These are phyloP conservation scores for Nasonovia ribisnigri DNA, from an alignment of 2,888 invertebrate species.

Conservation along the genomic window DNA sequence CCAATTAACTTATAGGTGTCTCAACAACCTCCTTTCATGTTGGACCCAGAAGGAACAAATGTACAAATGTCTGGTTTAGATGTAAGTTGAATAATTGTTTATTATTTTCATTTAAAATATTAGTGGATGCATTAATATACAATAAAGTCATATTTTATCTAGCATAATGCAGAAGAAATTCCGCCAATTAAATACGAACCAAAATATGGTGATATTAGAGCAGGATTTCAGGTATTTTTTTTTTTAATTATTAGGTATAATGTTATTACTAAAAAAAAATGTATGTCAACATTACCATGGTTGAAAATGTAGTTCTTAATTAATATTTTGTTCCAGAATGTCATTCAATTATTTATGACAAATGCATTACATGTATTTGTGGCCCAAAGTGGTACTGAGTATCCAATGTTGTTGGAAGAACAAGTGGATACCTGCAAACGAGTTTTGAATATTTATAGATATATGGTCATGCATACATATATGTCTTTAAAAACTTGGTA, in stretches of 20 bases:
- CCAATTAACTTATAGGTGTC: conserved; percentile 71
- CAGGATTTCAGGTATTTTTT: conserved; percentile 56
- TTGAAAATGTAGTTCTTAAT: background rate
- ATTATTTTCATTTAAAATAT: background rate
- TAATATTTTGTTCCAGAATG: conserved; percentile 66
- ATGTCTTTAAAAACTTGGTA: conserved; percentile 94
- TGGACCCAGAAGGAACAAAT: conserved; percentile 71
- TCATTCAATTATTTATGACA: conserved; percentile 88
- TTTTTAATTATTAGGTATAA: background rate
- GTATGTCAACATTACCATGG: background rate
- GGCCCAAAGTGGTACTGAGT: conserved; percentile 73
- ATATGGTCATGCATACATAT: conserved; percentile 96
- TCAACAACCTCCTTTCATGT: conserved; percentile 85
- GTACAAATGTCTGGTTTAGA: conserved; percentile 46
- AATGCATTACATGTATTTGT: conserved; percentile 96
- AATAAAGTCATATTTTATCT: background rate
- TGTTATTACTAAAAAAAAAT: background rate
- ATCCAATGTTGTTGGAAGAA: conserved; percentile 82
- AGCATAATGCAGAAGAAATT: conserved; percentile 69
- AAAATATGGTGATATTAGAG: conserved; percentile 51
- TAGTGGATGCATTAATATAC: background rate
- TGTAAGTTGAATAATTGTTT: conserved; percentile 35
- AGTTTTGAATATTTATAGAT: conserved; percentile 94
- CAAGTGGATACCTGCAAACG: conserved; percentile 97
- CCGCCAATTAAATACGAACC: conserved; percentile 23